Percentiles rank a stretch among this genome's conserved stretches.
Conservation (phyloP, 2,888 invertebrate genomes). For the Eudemis profundana region DNA sequence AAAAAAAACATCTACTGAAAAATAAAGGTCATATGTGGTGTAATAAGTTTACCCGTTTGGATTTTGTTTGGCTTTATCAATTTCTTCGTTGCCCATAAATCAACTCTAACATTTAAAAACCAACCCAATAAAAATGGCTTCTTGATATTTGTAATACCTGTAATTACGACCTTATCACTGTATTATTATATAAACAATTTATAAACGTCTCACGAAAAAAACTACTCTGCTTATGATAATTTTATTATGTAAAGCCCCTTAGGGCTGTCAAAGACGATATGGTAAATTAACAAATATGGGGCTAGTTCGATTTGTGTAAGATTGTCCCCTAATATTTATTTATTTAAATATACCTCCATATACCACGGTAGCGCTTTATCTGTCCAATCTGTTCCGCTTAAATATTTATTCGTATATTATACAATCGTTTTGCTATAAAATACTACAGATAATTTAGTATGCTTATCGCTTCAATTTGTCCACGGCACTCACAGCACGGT, state of each 20-base stretch:
- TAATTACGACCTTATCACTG: background rate
- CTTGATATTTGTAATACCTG: background rate
- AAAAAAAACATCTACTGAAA: too few species aligned
- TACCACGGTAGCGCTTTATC: conserved; percentile 33
- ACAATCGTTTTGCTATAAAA: conserved; percentile 12
- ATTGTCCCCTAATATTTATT: too few species aligned
- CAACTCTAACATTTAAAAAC: background rate
- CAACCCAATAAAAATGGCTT: background rate
- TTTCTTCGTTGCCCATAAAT: background rate
- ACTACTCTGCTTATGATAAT: conserved; percentile 38
- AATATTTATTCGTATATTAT: conserved; percentile 25
- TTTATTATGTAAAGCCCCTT: conserved; percentile 35
- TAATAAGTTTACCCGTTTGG: too few species aligned
- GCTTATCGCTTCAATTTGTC: background rate
- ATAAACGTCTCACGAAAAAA: conserved; percentile 32
- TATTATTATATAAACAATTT: conserved; percentile 27
- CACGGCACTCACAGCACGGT: background rate
- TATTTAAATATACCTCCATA: conserved; percentile 14
- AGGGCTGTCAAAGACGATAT: conserved; percentile 27
- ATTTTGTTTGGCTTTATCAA: background rate
- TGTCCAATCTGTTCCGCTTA: conserved; percentile 22
- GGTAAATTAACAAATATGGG: conserved; percentile 22
- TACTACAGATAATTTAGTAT: conserved; percentile 5
- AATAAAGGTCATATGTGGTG: background rate
- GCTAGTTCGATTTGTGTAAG: too few species aligned